Base-by-base conservation (phyloP, 1,140 invertebrate genomes). In the Drosophila pallidifrons region DNA sequence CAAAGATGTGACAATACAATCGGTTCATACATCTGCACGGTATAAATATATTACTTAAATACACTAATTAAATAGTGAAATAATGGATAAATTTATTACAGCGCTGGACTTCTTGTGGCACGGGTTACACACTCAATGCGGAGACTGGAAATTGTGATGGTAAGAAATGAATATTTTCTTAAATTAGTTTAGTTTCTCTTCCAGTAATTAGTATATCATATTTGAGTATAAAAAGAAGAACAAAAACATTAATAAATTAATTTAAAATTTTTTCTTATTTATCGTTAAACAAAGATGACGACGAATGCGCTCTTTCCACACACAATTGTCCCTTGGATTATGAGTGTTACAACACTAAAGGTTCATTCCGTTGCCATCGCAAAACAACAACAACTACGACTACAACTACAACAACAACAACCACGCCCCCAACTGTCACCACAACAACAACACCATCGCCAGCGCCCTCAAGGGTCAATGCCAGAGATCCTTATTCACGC, bases 51-150 rank as follows among this genome's bases (percentile, higher is more conserved):
- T 15, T 32, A 1, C 1, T n/a, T 11, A 28, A 13, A 25, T 25
- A 25, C 3, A 25, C 20, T 25, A 3, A 25, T 43, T 49, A 32
- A 0, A 43, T 10, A 20, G 11, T 7, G 7, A 15, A 32, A 58
- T 57, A 10, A 7, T 25, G 20, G 3, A 20, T 2, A 38, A 28
- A 52, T 32, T 28, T 16, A 11, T 1, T 13, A 30, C 47, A 86
- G 82, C 90, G 94, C 45, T 70, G 58, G 66, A 75, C 96, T 96
- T 28, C 94, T 96, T 99, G 99, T 93, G 99, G 99, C 0, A 99
- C 98, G 0, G 99, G 99, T 0, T 99, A 99, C 88, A 98, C 98
- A 0, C 93, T 99, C 2, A 98, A 99, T 89, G 96, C 96, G 5
- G 95, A 95, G 7, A 97, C 96, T 3, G 96, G 97, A 64, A 93